Evolutionary conservation across 1,140 invertebrate genomes (phyloP).

Genomic region (Heterodera carotae): DNA sequence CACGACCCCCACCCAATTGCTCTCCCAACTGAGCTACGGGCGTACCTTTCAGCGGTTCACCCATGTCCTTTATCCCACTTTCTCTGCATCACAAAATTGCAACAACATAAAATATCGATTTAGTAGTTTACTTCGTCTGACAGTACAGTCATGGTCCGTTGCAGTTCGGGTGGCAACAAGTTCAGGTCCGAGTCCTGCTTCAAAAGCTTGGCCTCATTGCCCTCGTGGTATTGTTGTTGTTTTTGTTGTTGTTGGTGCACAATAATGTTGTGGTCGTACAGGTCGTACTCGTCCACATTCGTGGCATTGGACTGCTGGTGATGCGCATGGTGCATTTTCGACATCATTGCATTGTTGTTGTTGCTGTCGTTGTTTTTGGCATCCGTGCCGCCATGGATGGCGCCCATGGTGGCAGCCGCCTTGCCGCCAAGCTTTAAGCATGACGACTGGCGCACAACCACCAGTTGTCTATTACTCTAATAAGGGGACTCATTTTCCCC

Average conservation of each 20-base stretch:
- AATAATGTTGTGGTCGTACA: too few species aligned
- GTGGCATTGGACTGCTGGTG: not conserved
- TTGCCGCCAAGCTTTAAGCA: not conserved
- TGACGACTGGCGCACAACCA: not conserved
- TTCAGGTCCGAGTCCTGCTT: constrained; percentile 57
- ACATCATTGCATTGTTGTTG: too few species aligned
- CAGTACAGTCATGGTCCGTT: constrained; percentile 20
- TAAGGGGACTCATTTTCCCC: too few species aligned
- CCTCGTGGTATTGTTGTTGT: not conserved
- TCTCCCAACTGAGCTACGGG: too few species aligned
- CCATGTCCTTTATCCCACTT: too few species aligned
- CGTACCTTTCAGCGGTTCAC: too few species aligned
- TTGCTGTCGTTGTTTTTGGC: not conserved
- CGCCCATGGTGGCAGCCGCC: too few species aligned
- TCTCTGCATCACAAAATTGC: too few species aligned
- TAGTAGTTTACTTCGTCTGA: constrained; percentile 40
- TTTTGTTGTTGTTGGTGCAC: not conserved
- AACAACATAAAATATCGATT: too few species aligned
- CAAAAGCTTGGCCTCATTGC: not conserved
- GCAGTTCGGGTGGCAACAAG: constrained; percentile 41
- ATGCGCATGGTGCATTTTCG: too few species aligned
- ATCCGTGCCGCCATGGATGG: not conserved
- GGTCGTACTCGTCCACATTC: too few species aligned
- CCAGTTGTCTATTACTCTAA: not conserved
- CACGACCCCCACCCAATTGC: too few species aligned